Conservation (phyloP, 2,113 vertebrate genomes). For the Pterophyllum scalare region DNA sequence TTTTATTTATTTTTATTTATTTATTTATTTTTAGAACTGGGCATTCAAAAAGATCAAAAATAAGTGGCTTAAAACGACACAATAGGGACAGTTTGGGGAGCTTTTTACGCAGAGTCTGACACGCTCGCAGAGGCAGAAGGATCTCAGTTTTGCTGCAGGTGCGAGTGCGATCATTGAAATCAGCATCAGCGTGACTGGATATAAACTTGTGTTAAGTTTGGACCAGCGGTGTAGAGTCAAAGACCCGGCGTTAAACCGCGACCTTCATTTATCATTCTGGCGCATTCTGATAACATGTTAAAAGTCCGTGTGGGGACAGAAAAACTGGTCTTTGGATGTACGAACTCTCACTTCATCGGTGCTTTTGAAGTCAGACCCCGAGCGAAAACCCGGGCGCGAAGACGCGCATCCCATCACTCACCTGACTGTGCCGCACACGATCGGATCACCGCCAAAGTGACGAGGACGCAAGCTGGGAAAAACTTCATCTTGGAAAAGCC, state of each 20-base stretch:
- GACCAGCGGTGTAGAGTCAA: not conserved
- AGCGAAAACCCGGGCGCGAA: not conserved
- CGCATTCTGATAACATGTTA: not conserved
- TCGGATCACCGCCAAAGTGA: slow-evolving; percentile 68
- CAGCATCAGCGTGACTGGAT: not conserved
- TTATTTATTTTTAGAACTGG: not conserved
- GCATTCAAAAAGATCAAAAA: not conserved
- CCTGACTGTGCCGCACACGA: slow-evolving; percentile 77
- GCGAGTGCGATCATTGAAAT: not conserved
- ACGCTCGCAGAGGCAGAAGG: not conserved
- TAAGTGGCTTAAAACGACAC: not conserved
- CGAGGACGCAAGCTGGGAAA: slow-evolving; percentile 61
- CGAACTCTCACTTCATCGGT: not conserved
- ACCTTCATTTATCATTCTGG: not conserved
- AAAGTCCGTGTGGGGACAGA: not conserved
- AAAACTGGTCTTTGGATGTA: not conserved
- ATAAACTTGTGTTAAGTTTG: slow-evolving; percentile 59
- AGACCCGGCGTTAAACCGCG: not conserved
- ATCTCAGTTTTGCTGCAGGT: slow-evolving; percentile 2
- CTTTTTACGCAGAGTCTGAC: slow-evolving; percentile 37
- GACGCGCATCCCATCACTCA: slow-evolving; percentile 59
- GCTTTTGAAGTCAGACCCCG: not conserved
- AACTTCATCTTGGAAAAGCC: slow-evolving; percentile 77
- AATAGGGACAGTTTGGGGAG: slow-evolving; percentile 11
- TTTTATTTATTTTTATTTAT: not conserved